Evolutionary conservation across 2,113 vertebrate species (phyloP), one percentile per base, ranked within the genome.

Genomic region (Danionella cerebrum): DNA sequence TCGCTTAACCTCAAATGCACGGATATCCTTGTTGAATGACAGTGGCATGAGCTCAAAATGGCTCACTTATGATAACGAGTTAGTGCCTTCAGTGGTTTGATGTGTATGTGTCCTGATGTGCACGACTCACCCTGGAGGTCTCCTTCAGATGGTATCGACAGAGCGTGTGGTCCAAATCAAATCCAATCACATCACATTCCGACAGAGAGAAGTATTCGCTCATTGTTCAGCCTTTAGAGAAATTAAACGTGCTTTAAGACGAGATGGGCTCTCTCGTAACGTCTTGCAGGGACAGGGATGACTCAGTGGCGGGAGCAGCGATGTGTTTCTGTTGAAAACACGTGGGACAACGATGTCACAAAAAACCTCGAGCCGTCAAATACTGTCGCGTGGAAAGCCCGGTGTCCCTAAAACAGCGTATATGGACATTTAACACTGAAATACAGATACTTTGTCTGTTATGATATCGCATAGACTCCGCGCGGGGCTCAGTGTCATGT

Each of bases 121-220:
- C 55, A 42, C 16, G 1, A 79, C 90, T 94, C 88, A 95, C 95
- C 94, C 84, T 87, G 67, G 89, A 91, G 83, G 87, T 93, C 84
- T 92, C 89, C 76, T 89, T 85, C 73, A 95, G 85, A 69, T 88
- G 84, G 77, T 96, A 94, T 38, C 91, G 90, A 70, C 94, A 95
- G 7, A 95, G 89, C 66, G 94, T 95, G 83, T 95, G 93, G 85
- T 97, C 93, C 85, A 95, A 83, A 65, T 96, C 93, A 79, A 96
- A 96, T 54, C 91, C 93, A 36, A 95, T 84, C 64, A 90, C 91
- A 45, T 95, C 93, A 72, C 92, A 92, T 51, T 91, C 85, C 8
- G 84, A 83, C 69, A 96, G 77, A 29, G 86, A 91, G 80, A 97
- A 94, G 70, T 78, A 76, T 52, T 84, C 88, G 65, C 86, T 88